phyloP scores from a whole-genome alignment of 2,888 invertebrate genomes.

The Acronicta alni region DNA sequence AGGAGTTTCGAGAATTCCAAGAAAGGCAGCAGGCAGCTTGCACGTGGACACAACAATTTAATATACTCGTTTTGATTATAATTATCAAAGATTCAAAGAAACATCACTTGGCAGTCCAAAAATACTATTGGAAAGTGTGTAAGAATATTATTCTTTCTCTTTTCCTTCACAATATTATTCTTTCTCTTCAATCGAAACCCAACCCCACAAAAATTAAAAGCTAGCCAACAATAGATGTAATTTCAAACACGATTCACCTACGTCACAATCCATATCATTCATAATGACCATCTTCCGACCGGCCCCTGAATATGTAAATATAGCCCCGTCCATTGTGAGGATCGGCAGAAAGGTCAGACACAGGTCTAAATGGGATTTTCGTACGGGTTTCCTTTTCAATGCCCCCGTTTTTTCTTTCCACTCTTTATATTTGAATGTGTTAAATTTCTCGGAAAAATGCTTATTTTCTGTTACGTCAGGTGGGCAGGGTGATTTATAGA shows the following conservation, averaged over 20 bases:
- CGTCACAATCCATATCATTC: conserved; percentile 68
- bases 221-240: conserved; percentile 65
- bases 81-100: too few relatives aligned
- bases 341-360: conserved; percentile 76
- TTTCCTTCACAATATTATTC: conserved; percentile 6
- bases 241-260: conserved; percentile 71
- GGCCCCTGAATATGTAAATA: conserved; percentile 74
- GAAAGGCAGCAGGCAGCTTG: conserved; percentile 21
- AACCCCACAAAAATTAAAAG: conserved; percentile 39
- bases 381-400: conserved; percentile 76
- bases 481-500: conserved; percentile 70
- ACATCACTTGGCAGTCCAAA: too few relatives aligned
- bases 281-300: conserved; percentile 81
- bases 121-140: too few relatives aligned
- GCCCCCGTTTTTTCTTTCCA: conserved; percentile 56
- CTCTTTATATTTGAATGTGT: conserved; percentile 75
- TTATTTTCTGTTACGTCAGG: conserved; percentile 75
- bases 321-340: conserved; percentile 70
- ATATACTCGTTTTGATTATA: conserved; percentile 10
- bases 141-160: too few relatives aligned
- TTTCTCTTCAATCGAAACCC: conserved; percentile 11
- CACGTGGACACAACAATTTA: conserved; percentile 41
- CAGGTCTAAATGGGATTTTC: conserved; percentile 79
- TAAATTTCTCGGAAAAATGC: conserved; percentile 86
- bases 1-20: conserved; percentile 7